Percentiles rank a stretch among this genome's conserved stretches.
Conservation (phyloP, 2,797 vertebrate genomes). For the Masticophis lateralis region DNA sequence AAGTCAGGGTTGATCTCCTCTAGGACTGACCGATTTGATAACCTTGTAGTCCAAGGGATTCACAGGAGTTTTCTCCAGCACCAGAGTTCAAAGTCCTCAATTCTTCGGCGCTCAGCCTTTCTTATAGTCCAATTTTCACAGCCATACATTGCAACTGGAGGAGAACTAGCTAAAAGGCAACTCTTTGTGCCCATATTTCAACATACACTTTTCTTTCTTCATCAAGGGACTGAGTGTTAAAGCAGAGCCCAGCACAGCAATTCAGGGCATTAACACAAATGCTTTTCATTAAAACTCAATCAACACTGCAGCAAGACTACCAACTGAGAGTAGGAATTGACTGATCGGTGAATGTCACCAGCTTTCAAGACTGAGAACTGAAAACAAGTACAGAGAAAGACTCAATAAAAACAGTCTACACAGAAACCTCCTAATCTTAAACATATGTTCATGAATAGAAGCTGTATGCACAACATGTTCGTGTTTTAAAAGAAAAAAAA, state of each 20-base stretch:
- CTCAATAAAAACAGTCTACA: constrained; percentile 10
- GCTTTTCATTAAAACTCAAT: constrained; percentile 26
- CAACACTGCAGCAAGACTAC: constrained; percentile 4
- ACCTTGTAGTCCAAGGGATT: no score
- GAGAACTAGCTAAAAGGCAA: neutral
- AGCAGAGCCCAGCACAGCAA: neutral
- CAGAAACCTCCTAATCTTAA: constrained; percentile 5
- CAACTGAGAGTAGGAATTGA: constrained; percentile 12
- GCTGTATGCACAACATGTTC: neutral
- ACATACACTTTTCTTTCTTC: neutral
- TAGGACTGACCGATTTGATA: no score
- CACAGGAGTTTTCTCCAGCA: no score
- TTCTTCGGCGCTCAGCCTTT: no score
- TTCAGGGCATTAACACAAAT: constrained; percentile 17
- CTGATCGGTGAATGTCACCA: constrained; percentile 2
- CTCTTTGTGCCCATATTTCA: neutral
- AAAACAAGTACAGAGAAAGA: constrained; percentile 1
- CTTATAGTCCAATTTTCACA: no score
- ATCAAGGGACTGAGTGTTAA: constrained; percentile 2
- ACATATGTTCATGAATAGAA: constrained; percentile 14
- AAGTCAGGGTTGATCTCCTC: no score
- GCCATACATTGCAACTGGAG: no score
- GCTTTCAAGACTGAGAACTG: constrained; percentile 12
- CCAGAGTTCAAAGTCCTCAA: no score
- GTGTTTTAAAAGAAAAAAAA: neutral